Evolutionary conservation across 2,888 invertebrate species (phyloP), one percentile per base, ranked within the genome.

Genomic region (Chrysina gloriosa): DNA sequence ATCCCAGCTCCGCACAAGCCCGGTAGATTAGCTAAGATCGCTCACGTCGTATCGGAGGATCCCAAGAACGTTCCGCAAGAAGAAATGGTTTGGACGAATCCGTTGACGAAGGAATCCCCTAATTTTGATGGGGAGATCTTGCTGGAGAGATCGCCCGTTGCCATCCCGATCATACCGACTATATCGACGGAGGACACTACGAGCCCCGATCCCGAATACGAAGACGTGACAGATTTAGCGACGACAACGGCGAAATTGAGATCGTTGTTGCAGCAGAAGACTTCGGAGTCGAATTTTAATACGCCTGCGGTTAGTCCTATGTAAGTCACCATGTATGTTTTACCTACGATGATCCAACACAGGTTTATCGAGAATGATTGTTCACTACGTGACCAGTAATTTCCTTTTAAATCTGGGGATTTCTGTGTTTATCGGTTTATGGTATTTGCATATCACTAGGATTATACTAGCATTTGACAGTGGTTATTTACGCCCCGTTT

Each of bases 161-260:
- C 9, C 9, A 11, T 5, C 5, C 23, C 48, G 4, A 16, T 34
- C 9, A 71, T 76, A 52, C 74, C 75, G 9, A 73, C 68, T 58
- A 74, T 72, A 54, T 65, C 68, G 5, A 73, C 73, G 58, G 74
- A 76, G 3, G 63, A 70, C 1, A 47, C 68, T 3, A 66, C 65
- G 11, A 83, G 82, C 73, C 82, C 84, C 0, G 88, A 87, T 72
- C 90, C 89, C 0, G 89, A 90, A 77, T 91, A 91, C 78, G 91
- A 92, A 78, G 92, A 91, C 76, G 86, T 89, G 0, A 90, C 90
- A 0, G 91, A 91, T 81, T 87, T 92, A 56, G 90, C 90, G 65
- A 88, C 90, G 68, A 90, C 90, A 75, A 91, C 91, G 76, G 91
- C 91, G 48, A 89, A 90, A 79, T 82, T 91, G 54, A 82, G 91